Percentiles rank a stretch among this genome's conserved stretches.
Evolutionary conservation across 1,140 invertebrate species (phyloP).

Genomic region (Danaus melanippus): DNA sequence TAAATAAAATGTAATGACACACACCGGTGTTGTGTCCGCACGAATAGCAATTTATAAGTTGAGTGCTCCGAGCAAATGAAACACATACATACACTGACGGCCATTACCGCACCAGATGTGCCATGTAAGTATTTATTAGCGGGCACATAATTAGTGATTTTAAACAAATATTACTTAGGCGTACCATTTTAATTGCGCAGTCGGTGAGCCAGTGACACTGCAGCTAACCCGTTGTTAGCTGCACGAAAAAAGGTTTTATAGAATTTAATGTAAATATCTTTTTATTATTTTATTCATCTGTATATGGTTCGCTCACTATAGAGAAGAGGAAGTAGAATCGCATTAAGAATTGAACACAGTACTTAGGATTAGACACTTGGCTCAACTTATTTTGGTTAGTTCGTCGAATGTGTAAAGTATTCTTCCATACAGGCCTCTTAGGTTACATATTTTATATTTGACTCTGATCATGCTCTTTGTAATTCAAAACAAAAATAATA

Average conservation of each 20-base stretch:
- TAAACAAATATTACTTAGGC: constrained; percentile 65
- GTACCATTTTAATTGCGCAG: constrained; percentile 59
- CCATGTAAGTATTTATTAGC: constrained; percentile 64
- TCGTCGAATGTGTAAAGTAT: no score
- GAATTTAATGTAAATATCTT: not conserved
- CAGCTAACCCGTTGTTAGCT: constrained; percentile 13
- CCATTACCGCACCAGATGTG: constrained; percentile 59
- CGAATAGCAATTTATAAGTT: constrained; percentile 55
- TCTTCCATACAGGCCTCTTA: no score
- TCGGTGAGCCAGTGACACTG: constrained; percentile 38
- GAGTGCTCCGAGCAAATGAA: constrained; percentile 42
- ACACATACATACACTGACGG: constrained; percentile 45
- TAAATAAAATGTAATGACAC: not conserved
- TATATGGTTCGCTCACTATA: no score
- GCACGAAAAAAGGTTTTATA: constrained; percentile 12
- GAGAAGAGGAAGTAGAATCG: no score
- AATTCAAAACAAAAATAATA: no score
- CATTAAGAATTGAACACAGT: no score
- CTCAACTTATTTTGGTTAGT: no score
- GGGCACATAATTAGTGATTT: constrained; percentile 63
- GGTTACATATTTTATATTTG: no score
- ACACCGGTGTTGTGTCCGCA: constrained; percentile 31
- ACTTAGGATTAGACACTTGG: no score
- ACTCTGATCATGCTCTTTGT: no score
- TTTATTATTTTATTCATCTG: no score